Conservation (phyloP, 1,140 invertebrate genomes). For the Linepithema humile region DNA sequence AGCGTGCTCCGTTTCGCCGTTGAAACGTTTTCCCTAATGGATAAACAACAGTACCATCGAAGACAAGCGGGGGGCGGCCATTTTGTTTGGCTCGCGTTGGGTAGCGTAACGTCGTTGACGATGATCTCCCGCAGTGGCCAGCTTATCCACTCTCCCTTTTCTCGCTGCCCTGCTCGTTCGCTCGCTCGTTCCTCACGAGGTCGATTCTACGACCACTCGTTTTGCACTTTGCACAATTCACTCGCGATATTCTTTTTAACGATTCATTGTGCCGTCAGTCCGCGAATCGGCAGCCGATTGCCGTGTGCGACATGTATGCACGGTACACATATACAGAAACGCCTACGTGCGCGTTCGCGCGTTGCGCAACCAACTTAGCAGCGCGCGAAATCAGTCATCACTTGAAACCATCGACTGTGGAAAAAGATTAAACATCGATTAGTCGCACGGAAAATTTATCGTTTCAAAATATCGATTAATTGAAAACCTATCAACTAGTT, state of each 20-base stretch:
- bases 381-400: too few species aligned
- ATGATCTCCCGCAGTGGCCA: neutral
- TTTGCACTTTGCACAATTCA: neutral
- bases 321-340: neutral
- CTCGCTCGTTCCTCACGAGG: too few species aligned
- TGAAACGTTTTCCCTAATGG: conserved; percentile 17
- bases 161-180: neutral
- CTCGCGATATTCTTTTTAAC: neutral
- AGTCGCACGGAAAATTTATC: too few species aligned
- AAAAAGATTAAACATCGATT: too few species aligned
- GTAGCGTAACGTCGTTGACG: conserved; percentile 29
- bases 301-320: neutral
- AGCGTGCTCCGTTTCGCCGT: neutral
- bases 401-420: too few species aligned
- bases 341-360: neutral
- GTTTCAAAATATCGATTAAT: too few species aligned
- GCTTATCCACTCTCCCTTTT: neutral
- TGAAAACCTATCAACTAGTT: too few species aligned
- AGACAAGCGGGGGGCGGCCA: conserved; percentile 68
- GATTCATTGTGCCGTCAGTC: neutral
- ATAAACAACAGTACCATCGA: conserved; percentile 76
- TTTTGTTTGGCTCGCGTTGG: conserved; percentile 74
- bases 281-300: neutral
- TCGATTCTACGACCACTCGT: too few species aligned
- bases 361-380: too few species aligned